Evolutionary conservation across 1,140 invertebrate genomes (phyloP).

Genomic region (Eriosoma lanigerum): DNA sequence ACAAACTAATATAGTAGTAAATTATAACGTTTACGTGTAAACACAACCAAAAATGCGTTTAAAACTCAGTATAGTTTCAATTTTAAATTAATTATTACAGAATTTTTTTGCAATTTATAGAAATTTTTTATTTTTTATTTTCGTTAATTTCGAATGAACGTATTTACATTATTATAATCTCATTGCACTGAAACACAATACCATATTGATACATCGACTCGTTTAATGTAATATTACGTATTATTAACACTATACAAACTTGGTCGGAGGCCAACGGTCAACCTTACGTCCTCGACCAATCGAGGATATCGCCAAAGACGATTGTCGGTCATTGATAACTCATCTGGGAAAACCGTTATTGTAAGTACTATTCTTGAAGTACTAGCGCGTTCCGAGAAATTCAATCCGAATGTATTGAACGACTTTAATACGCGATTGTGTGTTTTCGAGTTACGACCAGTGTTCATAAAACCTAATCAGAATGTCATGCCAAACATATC

Average conservation of each 20-base stretch:
- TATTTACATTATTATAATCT: too few relatives aligned
- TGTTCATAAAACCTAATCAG: not conserved
- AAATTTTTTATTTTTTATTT: too few relatives aligned
- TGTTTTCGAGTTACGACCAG: not conserved
- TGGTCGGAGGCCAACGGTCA: not conserved
- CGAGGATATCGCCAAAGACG: constrained; percentile 25
- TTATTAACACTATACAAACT: not conserved
- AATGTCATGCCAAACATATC: not conserved
- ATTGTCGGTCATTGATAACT: not conserved
- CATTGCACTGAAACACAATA: too few relatives aligned
- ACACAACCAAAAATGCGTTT: too few relatives aligned
- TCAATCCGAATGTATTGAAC: constrained; percentile 19
- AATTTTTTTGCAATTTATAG: too few relatives aligned
- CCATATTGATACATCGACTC: too few relatives aligned
- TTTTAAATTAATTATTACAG: too few relatives aligned
- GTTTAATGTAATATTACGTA: too few relatives aligned
- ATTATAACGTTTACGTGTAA: too few relatives aligned
- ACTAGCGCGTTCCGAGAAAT: not conserved
- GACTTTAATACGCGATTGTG: not conserved
- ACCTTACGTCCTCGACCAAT: not conserved
- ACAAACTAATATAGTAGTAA: too few relatives aligned
- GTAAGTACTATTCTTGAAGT: not conserved
- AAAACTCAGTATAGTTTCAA: too few relatives aligned
- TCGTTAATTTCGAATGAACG: too few relatives aligned
- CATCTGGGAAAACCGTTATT: not conserved